phyloP scores from a whole-genome alignment of 2,888 invertebrate genomes.

The Halictus quadricinctus region DNA sequence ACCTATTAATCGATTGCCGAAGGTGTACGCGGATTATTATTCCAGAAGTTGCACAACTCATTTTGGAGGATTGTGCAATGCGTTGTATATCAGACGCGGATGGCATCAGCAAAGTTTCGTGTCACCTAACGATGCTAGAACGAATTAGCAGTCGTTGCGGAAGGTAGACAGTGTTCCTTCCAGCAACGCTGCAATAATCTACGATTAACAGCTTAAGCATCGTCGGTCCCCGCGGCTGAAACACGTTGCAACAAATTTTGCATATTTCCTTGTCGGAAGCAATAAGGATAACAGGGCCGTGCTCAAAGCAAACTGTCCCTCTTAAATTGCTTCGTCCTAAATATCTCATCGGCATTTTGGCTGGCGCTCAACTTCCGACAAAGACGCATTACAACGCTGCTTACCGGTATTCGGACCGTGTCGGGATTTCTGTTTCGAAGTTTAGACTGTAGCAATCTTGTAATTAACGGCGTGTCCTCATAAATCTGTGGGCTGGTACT shows the following conservation, averaged over 20 bases:
- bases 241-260: conserved; percentile 34
- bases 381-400: conserved; percentile 42
- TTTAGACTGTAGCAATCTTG: conserved; percentile 40
- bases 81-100: too few species aligned
- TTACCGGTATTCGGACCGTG: conserved; percentile 33
- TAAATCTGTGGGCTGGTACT: conserved; percentile 60
- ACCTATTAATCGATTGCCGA: conserved; percentile 8
- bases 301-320: conserved; percentile 32
- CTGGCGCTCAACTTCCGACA: conserved; percentile 49
- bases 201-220: conserved; percentile 13
- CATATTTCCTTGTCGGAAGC: conserved; percentile 34
- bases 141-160: not conserved
- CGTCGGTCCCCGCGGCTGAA: not conserved
- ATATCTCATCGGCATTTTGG: conserved; percentile 63
- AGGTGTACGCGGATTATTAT: conserved; percentile 5
- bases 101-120: not conserved
- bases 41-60: conserved; percentile 1
- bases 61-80: not conserved
- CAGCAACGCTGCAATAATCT: conserved; percentile 18
- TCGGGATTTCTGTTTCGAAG: conserved; percentile 41
- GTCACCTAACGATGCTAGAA: not conserved
- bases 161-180: not conserved
- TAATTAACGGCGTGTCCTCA: conserved; percentile 66
- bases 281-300: conserved; percentile 21
- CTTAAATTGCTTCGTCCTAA: conserved; percentile 64